Evolutionary conservation across 1,140 invertebrate genomes (phyloP).

Genomic region (Zaprionus africanus): DNA sequence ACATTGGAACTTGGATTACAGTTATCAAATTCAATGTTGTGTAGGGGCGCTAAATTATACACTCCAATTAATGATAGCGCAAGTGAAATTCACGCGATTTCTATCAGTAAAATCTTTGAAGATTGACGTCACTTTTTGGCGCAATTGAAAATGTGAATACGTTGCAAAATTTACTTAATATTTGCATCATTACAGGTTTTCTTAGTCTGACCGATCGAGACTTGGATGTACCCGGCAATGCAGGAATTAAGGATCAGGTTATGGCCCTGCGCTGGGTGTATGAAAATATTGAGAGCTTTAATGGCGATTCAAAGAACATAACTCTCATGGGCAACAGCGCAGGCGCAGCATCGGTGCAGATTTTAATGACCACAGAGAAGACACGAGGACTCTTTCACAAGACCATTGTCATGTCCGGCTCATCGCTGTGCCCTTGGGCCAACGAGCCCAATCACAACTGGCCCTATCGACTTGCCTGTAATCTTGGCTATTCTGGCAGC

Average conservation of each 20-base stretch:
- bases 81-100: background rate
- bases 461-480: slow-evolving; percentile 60
- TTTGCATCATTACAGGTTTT: slow-evolving; percentile 58
- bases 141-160: background rate
- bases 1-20: background rate
- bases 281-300: slow-evolving; percentile 76
- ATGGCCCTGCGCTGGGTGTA: slow-evolving; percentile 83
- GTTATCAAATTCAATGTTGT: background rate
- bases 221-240: slow-evolving; percentile 78
- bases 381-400: slow-evolving; percentile 86
- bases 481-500: slow-evolving; percentile 70
- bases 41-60: background rate
- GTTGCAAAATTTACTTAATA: background rate
- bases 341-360: slow-evolving; percentile 67
- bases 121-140: background rate
- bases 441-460: slow-evolving; percentile 41
- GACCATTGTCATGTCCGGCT: slow-evolving; percentile 87
- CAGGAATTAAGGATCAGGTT: slow-evolving; percentile 84
- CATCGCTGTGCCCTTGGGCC: slow-evolving; percentile 83
- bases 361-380: slow-evolving; percentile 67
- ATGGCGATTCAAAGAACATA: slow-evolving; percentile 77
- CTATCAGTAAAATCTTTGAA: background rate
- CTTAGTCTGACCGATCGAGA: slow-evolving; percentile 78
- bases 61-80: background rate
- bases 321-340: slow-evolving; percentile 83